A percentile compares a stretch with the other conserved stretches of the same genome.
These are phyloP conservation scores for Hipparchia sbordonii DNA, from an alignment of 2,888 invertebrate species.

Conservation along the genomic window DNA sequence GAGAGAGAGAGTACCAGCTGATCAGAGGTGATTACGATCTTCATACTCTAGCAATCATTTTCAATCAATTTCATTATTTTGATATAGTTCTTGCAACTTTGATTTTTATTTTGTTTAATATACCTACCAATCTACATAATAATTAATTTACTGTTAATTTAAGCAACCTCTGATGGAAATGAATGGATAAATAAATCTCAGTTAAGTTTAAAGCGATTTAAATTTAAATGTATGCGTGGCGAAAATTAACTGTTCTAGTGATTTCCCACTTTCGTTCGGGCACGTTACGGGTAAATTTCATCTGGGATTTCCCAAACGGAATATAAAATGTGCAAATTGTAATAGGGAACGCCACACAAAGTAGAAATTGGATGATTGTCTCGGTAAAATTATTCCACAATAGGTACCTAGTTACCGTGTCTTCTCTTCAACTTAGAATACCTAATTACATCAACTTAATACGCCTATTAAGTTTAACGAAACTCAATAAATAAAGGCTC, in stretches of 20 bases:
- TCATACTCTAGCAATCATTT: too few relatives aligned
- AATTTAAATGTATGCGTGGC: constrained; percentile 30
- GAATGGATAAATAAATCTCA: constrained; percentile 24
- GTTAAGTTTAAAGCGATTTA: constrained; percentile 24
- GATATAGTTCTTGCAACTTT: too few relatives aligned
- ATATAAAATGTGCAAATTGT: constrained; percentile 43
- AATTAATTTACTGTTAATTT: neutral
- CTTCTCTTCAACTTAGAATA: neutral
- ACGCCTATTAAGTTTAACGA: too few relatives aligned
- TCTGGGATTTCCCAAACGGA: constrained; percentile 42
- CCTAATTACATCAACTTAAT: too few relatives aligned
- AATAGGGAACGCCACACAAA: constrained; percentile 34
- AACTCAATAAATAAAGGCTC: too few relatives aligned
- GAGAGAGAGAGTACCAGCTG: too few relatives aligned
- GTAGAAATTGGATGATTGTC: constrained; percentile 29
- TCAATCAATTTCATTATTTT: too few relatives aligned
- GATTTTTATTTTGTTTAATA: neutral
- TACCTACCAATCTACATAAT: neutral
- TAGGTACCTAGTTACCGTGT: too few relatives aligned
- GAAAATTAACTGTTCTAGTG: constrained; percentile 36
- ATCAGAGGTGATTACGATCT: too few relatives aligned
- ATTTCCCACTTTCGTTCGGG: constrained; percentile 33
- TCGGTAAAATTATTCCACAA: neutral
- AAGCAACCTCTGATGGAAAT: neutral
- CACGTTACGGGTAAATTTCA: constrained; percentile 38